Evolutionary conservation across 1,140 invertebrate genomes (phyloP).

Genomic region (Nasonia giraulti): DNA sequence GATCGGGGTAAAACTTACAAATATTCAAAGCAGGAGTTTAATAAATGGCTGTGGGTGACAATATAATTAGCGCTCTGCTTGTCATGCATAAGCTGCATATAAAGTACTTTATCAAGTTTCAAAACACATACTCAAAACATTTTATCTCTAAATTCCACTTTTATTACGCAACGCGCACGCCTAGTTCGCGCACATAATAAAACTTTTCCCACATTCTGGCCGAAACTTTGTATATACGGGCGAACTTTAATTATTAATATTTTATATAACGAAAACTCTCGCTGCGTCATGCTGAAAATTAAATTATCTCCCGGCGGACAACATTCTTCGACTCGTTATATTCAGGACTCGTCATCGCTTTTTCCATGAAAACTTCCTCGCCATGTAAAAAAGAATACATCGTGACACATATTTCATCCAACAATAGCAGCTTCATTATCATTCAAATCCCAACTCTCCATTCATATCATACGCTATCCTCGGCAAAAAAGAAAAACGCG

Average conservation of each 20-base stretch:
- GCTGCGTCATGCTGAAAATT: neutral
- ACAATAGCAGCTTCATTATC: neutral
- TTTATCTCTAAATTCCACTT: neutral
- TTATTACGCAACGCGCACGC: neutral
- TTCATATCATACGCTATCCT: neutral
- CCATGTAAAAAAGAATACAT: neutral
- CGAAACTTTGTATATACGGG: no score
- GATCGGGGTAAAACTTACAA: neutral
- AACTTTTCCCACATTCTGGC: no score
- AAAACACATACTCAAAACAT: neutral
- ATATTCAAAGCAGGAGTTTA: neutral
- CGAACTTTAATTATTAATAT: neutral
- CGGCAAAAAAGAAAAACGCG: neutral
- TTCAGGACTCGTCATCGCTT: neutral
- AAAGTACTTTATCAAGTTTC: neutral
- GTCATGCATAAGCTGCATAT: no score
- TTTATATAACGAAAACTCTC: neutral
- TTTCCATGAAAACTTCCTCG: neutral
- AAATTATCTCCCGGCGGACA: neutral
- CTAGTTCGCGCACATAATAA: no score
- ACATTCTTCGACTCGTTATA: neutral
- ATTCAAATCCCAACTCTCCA: conserved; percentile 3
- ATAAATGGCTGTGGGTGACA: neutral
- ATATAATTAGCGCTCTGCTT: neutral
- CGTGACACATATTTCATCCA: neutral